Percentiles rank a stretch among this genome's conserved stretches.
Evolutionary conservation across 2,113 vertebrate genomes (phyloP).

Genomic region (Ctenodactylus gundi): DNA sequence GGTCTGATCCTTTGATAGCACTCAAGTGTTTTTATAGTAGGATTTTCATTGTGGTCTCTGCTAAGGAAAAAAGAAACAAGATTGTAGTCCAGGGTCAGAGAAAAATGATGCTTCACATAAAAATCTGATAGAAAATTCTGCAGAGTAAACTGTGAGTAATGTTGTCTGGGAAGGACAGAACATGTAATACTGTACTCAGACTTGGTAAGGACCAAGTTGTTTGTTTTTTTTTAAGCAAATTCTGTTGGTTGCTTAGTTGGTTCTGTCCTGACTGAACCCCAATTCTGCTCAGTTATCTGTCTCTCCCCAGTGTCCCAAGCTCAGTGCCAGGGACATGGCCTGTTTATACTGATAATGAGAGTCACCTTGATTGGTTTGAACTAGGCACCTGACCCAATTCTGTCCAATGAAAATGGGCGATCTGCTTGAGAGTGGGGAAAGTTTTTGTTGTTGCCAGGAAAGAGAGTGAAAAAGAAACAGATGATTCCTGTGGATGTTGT

Average conservation of each 20-base stretch:
- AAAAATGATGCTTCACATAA: slow-evolving; percentile 73
- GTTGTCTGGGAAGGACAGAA: not conserved
- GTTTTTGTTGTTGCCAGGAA: not conserved
- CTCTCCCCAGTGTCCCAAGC: not conserved
- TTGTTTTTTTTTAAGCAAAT: not conserved
- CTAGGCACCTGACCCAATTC: not conserved
- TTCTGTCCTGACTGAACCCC: not conserved
- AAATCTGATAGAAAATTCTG: slow-evolving; percentile 69
- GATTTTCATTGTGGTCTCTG: slow-evolving; percentile 84
- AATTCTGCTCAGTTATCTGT: not conserved
- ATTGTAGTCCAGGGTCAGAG: slow-evolving; percentile 54
- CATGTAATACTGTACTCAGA: not conserved
- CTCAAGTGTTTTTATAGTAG: slow-evolving; percentile 78
- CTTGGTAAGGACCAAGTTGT: not conserved
- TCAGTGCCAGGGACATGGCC: not conserved
- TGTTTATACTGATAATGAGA: not conserved
- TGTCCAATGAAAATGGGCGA: not conserved
- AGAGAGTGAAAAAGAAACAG: not conserved
- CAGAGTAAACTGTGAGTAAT: slow-evolving; percentile 57
- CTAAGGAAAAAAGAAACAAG: slow-evolving; percentile 67
- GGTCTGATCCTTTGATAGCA: slow-evolving; percentile 84
- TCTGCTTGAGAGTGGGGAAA: not conserved
- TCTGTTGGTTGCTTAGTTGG: not conserved
- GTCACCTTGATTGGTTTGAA: not conserved
- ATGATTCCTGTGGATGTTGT: not conserved